Base-by-base conservation (phyloP, 2,797 vertebrate species). In the Cetoscarus ocellatus region DNA sequence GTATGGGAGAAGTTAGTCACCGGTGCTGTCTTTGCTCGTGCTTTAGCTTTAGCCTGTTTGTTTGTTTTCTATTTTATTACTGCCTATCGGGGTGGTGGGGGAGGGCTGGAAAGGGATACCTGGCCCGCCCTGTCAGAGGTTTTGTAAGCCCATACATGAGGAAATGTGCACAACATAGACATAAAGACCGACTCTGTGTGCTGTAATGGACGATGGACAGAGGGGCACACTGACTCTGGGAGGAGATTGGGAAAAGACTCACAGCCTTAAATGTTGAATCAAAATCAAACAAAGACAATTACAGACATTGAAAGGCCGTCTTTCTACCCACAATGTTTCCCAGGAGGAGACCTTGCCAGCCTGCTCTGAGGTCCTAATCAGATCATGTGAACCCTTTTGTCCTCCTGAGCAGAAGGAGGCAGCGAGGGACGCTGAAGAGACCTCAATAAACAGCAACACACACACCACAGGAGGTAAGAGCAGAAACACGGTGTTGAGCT, bases 111-210 rank as follows among this genome's bases (percentile, higher is more conserved):
- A 27, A 27, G 27, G 27, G 27, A 27, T 4, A 27, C 27, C 27
- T 27, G 27, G 27, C 27, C 27, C 2, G 61, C 69, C 64, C 53
- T 63, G 67, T 71, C 72, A 61, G 77, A 83, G 66, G 62, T 83
- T 86, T 87, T 89, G 53, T 80, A 80, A 75, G 66, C 64, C 73
- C 67, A 47, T 70, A 59, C 71, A 64, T 82, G 68, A 70, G 68
- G 73, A 89, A 84, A 89, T 53, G 83, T 89, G 90, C 88, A 89
- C 90, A 89, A 91, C 80, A 76, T 89, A 63, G 79, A 76, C 49
- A 66, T 59, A 77, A 40, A 43, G 43, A 57, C 54, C 43, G 57
- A 65, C 27, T 27, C 27, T 2, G 27, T 27, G 27, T 27, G 27
- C 27, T 34, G 71, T 62, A 59, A 13, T 58, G 35, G 69, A 42